A percentile compares a stretch with the other conserved stretches of the same genome.
Conservation (phyloP, 2,888 invertebrate genomes). For the Cryptocheilus praepositus region DNA sequence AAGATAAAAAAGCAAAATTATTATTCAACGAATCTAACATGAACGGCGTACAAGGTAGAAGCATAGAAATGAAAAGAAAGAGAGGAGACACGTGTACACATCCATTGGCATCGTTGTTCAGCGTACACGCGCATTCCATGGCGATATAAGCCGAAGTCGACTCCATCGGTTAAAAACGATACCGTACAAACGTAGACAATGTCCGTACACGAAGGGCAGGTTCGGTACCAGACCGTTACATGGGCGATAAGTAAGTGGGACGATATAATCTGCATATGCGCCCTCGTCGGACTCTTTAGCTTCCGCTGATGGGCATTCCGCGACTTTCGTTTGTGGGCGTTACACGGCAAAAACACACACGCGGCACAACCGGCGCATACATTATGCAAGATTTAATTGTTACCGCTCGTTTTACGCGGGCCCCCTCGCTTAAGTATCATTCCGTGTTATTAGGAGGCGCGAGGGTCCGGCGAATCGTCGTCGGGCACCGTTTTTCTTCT, state of each 20-base stretch:
- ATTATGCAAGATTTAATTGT: conserved; percentile 9
- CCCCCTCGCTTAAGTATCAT: conserved; percentile 11
- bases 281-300: neutral
- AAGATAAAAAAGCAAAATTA: no score
- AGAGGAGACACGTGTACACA: no score
- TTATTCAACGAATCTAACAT: no score
- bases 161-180: conserved; percentile 25
- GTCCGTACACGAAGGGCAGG: conserved; percentile 38
- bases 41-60: no score
- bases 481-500: no score
- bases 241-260: conserved; percentile 39
- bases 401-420: conserved; percentile 5
- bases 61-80: no score
- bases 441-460: conserved; percentile 18
- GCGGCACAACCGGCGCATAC: neutral
- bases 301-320: neutral
- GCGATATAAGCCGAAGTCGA: conserved; percentile 23
- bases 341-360: neutral
- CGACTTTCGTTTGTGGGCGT: neutral
- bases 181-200: conserved; percentile 34
- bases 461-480: no score
- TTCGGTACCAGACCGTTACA: conserved; percentile 43
- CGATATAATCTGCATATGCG: conserved; percentile 48
- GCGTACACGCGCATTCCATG: conserved; percentile 27
- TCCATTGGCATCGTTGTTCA: no score